Percentiles rank a stretch among this genome's conserved stretches.
Evolutionary conservation across 2,888 invertebrate species (phyloP).

Genomic region (Epistrophe eligans): DNA sequence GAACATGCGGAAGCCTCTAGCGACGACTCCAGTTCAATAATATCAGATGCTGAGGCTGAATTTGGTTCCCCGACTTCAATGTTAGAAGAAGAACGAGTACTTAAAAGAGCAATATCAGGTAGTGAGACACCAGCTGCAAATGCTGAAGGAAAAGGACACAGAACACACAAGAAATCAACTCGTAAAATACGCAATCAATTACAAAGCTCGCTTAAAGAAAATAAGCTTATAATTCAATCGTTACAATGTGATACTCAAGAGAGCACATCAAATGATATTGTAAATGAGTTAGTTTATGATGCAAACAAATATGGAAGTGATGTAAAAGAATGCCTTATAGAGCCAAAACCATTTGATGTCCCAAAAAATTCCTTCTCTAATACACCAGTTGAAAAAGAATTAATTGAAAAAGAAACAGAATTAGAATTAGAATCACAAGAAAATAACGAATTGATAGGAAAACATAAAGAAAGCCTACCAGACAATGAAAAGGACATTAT

Average conservation of each 20-base stretch:
- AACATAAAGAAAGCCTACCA: not conserved
- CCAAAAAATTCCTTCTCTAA: not conserved
- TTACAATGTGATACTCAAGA: conserved; percentile 43
- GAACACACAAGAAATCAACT: conserved; percentile 21
- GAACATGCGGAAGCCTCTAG: conserved; percentile 65
- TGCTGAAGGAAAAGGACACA: conserved; percentile 30
- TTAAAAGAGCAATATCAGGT: conserved; percentile 28
- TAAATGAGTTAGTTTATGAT: conserved; percentile 1
- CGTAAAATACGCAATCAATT: conserved; percentile 20
- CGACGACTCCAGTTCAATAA: conserved; percentile 78
- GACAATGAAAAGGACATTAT: conserved; percentile 12
- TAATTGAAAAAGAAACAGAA: not conserved
- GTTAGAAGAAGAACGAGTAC: conserved; percentile 78
- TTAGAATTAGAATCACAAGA: not conserved
- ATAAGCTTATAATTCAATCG: not conserved
- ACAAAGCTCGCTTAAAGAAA: not conserved
- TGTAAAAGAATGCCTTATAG: not conserved
- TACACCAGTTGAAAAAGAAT: not conserved
- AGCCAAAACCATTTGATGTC: not conserved
- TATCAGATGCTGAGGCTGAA: conserved; percentile 79
- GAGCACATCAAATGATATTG: conserved; percentile 42
- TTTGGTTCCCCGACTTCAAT: conserved; percentile 79
- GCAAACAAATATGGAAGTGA: conserved; percentile 11
- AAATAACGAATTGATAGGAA: not conserved
- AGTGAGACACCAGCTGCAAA: conserved; percentile 30